phyloP scores from a whole-genome alignment of 1,140 invertebrate species.

The Physella acuta region DNA sequence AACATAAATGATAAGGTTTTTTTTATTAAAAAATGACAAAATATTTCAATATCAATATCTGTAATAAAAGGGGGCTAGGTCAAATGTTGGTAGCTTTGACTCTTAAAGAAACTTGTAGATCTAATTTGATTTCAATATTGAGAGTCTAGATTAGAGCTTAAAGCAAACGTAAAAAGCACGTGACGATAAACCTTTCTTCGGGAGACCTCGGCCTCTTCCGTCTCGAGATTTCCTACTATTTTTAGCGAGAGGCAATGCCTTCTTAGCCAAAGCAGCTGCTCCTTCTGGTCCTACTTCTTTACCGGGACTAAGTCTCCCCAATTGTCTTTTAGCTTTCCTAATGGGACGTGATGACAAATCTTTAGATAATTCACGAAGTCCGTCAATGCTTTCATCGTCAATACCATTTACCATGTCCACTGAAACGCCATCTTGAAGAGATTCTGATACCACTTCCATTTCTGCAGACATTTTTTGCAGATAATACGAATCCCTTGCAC shows the following conservation, averaged over 20 bases:
- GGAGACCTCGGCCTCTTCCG: constrained; percentile 44
- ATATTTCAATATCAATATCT: too few relatives aligned
- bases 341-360: constrained; percentile 28
- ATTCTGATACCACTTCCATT: constrained; percentile 27
- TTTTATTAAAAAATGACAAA: too few relatives aligned
- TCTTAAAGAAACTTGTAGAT: too few relatives aligned
- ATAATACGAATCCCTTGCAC: not conserved
- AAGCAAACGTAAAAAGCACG: too few relatives aligned
- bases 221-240: constrained; percentile 47
- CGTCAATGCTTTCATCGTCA: constrained; percentile 8
- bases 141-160: too few relatives aligned
- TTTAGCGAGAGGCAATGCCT: constrained; percentile 35
- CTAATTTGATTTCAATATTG: too few relatives aligned
- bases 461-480: constrained; percentile 27
- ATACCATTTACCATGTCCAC: constrained; percentile 29
- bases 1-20: too few relatives aligned
- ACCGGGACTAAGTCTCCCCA: constrained; percentile 24
- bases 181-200: constrained; percentile 54
- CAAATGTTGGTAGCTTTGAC: too few relatives aligned
- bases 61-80: too few relatives aligned
- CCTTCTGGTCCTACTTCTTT: constrained; percentile 24
- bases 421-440: constrained; percentile 33
- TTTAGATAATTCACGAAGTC: constrained; percentile 17
- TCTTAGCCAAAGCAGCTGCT: constrained; percentile 23
- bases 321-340: constrained; percentile 30